phyloP scores from a whole-genome alignment of 2,888 invertebrate genomes.

The Atrina japonica region DNA sequence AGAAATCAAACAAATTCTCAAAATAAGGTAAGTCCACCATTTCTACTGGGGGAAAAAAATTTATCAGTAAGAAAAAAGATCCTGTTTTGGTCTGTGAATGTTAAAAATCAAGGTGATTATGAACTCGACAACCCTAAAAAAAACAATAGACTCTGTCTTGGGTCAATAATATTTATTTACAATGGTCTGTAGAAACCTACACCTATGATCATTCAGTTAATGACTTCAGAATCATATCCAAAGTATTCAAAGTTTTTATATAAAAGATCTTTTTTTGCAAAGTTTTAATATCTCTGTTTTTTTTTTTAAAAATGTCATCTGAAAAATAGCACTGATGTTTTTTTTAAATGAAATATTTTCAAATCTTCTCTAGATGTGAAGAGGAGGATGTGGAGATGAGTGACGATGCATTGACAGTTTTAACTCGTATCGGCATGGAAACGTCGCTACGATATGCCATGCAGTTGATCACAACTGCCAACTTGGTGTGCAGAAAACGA shows the following conservation, averaged over 20 bases:
- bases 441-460: conserved; percentile 98
- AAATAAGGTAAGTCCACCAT: conserved; percentile 86
- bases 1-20: conserved; percentile 94
- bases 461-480: conserved; percentile 97
- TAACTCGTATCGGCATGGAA: conserved; percentile 95
- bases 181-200: no score
- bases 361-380: conserved; percentile 86
- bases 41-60: no score
- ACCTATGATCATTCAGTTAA: no score
- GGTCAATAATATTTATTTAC: no score
- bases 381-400: conserved; percentile 99
- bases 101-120: no score
- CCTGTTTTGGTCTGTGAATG: no score
- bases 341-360: neutral
- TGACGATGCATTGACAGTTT: conserved; percentile 92
- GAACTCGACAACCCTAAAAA: no score
- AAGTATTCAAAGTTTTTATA: no score
- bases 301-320: neutral
- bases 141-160: no score
- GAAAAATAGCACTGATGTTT: no score
- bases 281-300: neutral
- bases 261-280: neutral
- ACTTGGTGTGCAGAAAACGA: conserved; percentile 94
- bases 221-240: no score
- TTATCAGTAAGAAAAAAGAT: no score